These are phyloP conservation scores for Periophthalmus modestus DNA, from an alignment of 2,113 vertebrate species.

Conservation along the genomic window DNA sequence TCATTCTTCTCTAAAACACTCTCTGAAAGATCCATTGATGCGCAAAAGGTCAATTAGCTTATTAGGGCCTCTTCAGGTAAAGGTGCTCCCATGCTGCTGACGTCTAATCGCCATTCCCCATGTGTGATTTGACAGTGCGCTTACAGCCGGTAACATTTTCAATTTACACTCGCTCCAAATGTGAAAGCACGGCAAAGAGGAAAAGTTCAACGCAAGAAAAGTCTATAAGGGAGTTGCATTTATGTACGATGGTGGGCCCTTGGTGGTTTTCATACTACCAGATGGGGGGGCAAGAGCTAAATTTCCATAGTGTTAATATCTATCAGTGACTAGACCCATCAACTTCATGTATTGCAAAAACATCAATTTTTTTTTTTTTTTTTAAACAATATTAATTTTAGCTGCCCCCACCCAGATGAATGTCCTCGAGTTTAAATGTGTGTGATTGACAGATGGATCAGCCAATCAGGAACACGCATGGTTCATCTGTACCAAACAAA, in stretches of 20 bases:
- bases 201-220: slow-evolving; percentile 9
- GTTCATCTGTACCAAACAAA: too few species aligned
- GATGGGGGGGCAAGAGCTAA: too few species aligned
- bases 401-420: too few species aligned
- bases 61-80: slow-evolving; percentile 71
- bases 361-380: too few species aligned
- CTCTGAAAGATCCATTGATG: slow-evolving; percentile 48
- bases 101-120: slow-evolving; percentile 47
- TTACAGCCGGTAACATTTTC: slow-evolving; percentile 56
- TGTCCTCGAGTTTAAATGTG: too few species aligned
- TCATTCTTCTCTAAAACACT: slow-evolving; percentile 37
- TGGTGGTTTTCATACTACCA: too few species aligned
- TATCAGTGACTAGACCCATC: too few species aligned
- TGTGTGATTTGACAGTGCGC: slow-evolving; percentile 42
- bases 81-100: slow-evolving; percentile 66
- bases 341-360: too few species aligned
- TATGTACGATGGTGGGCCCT: background rate
- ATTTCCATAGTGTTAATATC: too few species aligned
- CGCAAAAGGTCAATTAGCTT: slow-evolving; percentile 79
- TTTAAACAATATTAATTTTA: too few species aligned
- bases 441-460: too few species aligned
- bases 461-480: too few species aligned
- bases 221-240: slow-evolving; percentile 1
- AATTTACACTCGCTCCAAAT: slow-evolving; percentile 38
- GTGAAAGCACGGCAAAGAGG: slow-evolving; percentile 25